These are phyloP conservation scores for Rissa tridactyla DNA, from an alignment of 2,113 vertebrate species.

Conservation along the genomic window DNA sequence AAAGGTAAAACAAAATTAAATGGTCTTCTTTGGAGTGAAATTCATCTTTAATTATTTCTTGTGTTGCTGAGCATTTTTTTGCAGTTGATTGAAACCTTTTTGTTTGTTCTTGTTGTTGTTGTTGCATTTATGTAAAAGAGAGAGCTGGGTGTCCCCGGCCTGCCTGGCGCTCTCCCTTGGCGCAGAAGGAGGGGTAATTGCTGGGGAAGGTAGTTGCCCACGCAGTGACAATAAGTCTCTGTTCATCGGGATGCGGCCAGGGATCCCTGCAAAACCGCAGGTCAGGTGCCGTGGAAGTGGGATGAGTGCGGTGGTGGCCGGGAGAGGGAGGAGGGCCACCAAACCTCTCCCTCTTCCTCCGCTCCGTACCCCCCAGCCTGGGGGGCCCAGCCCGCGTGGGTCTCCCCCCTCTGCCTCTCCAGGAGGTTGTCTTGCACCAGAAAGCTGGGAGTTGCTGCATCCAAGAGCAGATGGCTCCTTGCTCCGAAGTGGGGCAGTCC, in stretches of 20 bases:
- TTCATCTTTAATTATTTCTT: background rate
- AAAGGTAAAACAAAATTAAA: background rate
- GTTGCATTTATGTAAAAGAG: background rate
- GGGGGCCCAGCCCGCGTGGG: background rate
- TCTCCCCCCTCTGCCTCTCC: background rate
- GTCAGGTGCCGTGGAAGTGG: fast-evolving
- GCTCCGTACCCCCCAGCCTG: fast-evolving
- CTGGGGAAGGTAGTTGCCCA: background rate
- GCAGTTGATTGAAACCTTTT: background rate
- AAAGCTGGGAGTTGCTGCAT: background rate
- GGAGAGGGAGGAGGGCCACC: background rate
- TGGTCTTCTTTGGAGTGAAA: background rate
- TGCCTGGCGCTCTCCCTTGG: background rate
- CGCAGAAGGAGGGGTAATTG: background rate
- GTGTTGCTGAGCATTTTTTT: background rate
- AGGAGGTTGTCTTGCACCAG: background rate
- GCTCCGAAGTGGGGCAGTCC: background rate
- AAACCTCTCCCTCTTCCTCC: background rate
- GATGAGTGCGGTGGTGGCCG: background rate
- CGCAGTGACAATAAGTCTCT: background rate
- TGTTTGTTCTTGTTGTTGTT: background rate
- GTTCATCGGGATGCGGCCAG: background rate
- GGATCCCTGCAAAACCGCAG: background rate
- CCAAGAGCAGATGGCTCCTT: background rate
- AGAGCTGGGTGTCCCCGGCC: background rate